These are phyloP conservation scores for Montipora foliosa DNA, from an alignment of 64 coral and sea anemone species.

Conservation along the genomic window DNA sequence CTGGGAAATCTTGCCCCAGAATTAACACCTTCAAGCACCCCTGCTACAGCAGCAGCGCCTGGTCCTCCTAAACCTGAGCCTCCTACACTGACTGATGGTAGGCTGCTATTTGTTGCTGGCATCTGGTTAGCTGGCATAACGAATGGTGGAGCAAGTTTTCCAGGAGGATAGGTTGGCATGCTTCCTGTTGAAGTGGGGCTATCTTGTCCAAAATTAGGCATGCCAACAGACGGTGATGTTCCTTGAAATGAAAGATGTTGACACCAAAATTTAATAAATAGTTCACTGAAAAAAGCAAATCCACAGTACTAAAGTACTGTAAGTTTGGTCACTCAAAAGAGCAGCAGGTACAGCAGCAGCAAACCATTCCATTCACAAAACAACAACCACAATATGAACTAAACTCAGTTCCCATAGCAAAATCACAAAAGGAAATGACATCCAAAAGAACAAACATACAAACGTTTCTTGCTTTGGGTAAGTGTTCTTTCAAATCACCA, in stretches of 20 bases:
- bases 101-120: constrained; percentile 1
- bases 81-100: constrained; percentile 13
- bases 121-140: constrained; percentile 8
- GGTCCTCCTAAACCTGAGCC: constrained; percentile 34
- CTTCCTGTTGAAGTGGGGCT: constrained; percentile 37
- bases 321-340: not conserved
- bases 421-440: too few relatives aligned
- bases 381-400: too few relatives aligned
- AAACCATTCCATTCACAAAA: too few relatives aligned
- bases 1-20: constrained; percentile 54
- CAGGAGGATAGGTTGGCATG: constrained; percentile 14
- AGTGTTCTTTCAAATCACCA: too few relatives aligned
- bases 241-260: not conserved
- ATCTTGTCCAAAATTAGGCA: constrained; percentile 42
- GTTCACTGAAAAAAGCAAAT: too few relatives aligned
- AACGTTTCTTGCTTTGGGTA: too few relatives aligned
- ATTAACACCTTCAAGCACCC: constrained; percentile 47
- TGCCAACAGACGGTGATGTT: constrained; percentile 9
- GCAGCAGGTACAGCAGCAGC: too few relatives aligned
- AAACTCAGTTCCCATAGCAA: too few relatives aligned
- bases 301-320: too few relatives aligned
- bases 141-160: constrained; percentile 34
- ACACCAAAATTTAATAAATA: not conserved
- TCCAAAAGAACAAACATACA: too few relatives aligned
- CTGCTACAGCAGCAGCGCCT: constrained; percentile 65